These are phyloP conservation scores for Psammodynastes pulverulentus DNA, from an alignment of 2,113 vertebrate genomes.

Conservation along the genomic window DNA sequence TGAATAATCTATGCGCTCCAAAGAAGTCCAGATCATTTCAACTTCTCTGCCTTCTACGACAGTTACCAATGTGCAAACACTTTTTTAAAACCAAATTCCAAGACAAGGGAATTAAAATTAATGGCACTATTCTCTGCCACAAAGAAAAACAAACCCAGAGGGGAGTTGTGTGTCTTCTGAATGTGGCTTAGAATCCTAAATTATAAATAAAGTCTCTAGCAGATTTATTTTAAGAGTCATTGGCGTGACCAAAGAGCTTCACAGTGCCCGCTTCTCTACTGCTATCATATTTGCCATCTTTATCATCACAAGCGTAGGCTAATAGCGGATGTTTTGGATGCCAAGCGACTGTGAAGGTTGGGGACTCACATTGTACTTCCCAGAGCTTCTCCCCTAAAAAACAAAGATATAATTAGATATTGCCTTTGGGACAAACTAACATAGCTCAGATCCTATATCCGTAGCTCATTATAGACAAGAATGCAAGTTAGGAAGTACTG, in stretches of 20 bases:
- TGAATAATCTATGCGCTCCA: accelerated
- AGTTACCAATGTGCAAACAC: background rate
- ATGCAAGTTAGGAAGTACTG: background rate
- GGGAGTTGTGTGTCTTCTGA: background rate
- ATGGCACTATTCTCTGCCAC: background rate
- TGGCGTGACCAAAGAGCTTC: conserved; percentile 96
- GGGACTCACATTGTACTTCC: conserved; percentile 99
- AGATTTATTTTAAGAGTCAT: conserved; percentile 81
- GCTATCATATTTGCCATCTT: conserved; percentile 97
- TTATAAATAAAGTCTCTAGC: background rate
- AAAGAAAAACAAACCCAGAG: background rate
- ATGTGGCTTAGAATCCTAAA: background rate
- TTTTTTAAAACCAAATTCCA: background rate
- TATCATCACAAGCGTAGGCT: conserved; percentile 97
- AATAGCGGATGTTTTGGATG: conserved; percentile 92
- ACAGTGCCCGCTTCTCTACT: conserved; percentile 95
- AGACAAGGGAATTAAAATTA: accelerated
- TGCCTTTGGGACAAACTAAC: background rate
- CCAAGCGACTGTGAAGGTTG: conserved; percentile 98
- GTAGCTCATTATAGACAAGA: background rate
- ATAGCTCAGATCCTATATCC: background rate
- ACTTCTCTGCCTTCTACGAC: background rate
- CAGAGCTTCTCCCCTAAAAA: conserved; percentile 92
- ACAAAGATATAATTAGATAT: conserved; percentile 23
- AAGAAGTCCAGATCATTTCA: background rate